A percentile compares a stretch with the other conserved stretches of the same genome.
Conservation (phyloP, 2,113 vertebrate genomes). For the Alethe castanea region DNA sequence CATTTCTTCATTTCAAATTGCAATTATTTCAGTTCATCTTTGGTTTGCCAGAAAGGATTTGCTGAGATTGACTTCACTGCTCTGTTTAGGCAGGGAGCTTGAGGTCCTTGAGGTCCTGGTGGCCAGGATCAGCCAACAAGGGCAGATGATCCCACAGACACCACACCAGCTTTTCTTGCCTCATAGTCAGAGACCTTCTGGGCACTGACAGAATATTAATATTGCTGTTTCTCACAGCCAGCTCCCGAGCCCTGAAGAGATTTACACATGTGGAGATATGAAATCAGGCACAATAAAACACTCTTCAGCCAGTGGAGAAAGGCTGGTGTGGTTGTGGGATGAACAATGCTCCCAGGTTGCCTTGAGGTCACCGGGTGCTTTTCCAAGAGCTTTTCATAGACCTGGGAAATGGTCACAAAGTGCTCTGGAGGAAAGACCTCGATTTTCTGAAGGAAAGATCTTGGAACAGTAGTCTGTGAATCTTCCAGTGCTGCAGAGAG, state of each 20-base stretch:
- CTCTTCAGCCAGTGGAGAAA: not conserved
- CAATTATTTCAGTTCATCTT: not conserved
- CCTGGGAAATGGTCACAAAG: not conserved
- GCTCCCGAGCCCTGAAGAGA: not conserved
- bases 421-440: not conserved
- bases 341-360: not conserved
- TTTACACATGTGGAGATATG: not conserved
- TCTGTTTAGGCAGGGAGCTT: not conserved
- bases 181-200: not conserved
- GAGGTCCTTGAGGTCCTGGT: not conserved
- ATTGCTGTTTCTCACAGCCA: not conserved
- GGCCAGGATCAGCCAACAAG: not conserved
- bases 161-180: not conserved
- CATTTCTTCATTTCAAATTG: not conserved
- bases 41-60: not conserved
- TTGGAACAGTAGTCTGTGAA: not conserved
- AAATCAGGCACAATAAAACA: not conserved
- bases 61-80: not conserved
- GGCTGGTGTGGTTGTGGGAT: not conserved
- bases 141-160: not conserved
- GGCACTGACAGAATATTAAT: not conserved
- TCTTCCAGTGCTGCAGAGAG: not conserved
- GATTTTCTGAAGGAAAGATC: not conserved
- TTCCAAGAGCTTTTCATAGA: not conserved
- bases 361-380: not conserved